A percentile compares a stretch with the other conserved stretches of the same genome.
Evolutionary conservation across 2,888 invertebrate species (phyloP).

Genomic region (Nephrotoma guestfalica): DNA sequence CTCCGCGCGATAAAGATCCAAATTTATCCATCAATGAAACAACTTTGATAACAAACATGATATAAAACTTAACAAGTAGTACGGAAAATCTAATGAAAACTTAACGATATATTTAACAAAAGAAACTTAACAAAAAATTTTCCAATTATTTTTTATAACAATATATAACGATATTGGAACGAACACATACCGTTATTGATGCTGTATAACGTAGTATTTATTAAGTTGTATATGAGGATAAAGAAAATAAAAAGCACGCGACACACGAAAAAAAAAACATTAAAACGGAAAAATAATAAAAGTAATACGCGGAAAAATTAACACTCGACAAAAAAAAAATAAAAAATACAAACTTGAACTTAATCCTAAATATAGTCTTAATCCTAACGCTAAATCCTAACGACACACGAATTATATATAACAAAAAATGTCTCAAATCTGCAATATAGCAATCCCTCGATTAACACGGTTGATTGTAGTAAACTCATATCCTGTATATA

Average conservation of each 20-base stretch:
- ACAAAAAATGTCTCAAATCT: not conserved
- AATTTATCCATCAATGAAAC: not conserved
- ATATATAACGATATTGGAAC: not conserved
- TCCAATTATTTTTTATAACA: not conserved
- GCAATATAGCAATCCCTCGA: not conserved
- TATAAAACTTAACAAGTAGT: not conserved
- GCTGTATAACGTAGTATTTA: not conserved
- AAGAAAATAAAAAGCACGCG: not conserved
- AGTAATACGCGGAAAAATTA: not conserved
- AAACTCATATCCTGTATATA: not conserved
- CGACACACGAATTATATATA: not conserved
- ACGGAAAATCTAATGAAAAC: not conserved
- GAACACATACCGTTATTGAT: not conserved
- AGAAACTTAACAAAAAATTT: not conserved
- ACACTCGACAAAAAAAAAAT: not conserved
- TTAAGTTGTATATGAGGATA: not conserved
- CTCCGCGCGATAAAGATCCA: not conserved
- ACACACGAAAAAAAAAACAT: not conserved
- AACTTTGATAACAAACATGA: not conserved
- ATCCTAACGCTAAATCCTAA: not conserved
- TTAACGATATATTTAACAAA: not conserved
- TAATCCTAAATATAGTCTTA: not conserved
- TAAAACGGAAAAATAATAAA: not conserved
- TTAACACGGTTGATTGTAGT: not conserved
- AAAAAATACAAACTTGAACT: not conserved